A percentile compares a stretch with the other conserved stretches of the same genome.
Conservation (phyloP, 2,113 vertebrate genomes). For the Rhabdornis inornatus region DNA sequence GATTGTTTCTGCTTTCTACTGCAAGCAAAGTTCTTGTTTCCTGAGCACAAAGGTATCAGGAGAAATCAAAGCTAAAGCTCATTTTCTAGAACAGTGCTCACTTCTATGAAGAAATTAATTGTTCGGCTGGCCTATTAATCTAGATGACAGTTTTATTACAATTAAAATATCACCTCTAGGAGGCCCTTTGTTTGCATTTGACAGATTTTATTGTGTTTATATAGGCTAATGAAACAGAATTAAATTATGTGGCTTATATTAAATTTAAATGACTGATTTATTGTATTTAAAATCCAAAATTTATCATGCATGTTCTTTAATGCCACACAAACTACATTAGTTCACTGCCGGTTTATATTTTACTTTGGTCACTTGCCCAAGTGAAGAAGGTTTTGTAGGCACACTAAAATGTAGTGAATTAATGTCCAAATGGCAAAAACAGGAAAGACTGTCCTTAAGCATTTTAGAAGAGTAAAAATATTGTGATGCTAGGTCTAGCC, state of each 20-base stretch:
- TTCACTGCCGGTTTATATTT: slow-evolving; percentile 46
- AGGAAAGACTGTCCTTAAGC: neutral
- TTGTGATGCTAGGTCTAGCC: neutral
- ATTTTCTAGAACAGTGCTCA: slow-evolving; percentile 46
- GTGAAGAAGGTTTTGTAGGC: slow-evolving; percentile 9
- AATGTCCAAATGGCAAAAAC: neutral
- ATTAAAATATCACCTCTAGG: slow-evolving; percentile 72
- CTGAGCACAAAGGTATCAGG: neutral
- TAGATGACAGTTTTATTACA: slow-evolving; percentile 75
- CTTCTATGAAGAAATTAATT: slow-evolving; percentile 54
- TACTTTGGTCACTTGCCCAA: slow-evolving; percentile 19
- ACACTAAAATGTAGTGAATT: neutral
- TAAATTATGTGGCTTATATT: slow-evolving; percentile 64
- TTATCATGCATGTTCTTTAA: slow-evolving; percentile 42
- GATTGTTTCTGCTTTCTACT: neutral
- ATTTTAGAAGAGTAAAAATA: neutral
- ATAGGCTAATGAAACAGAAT: slow-evolving; percentile 69
- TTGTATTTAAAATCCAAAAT: slow-evolving; percentile 51
- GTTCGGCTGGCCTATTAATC: slow-evolving; percentile 68
- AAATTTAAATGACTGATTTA: slow-evolving; percentile 68
- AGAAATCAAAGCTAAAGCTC: slow-evolving; percentile 42
- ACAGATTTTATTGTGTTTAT: slow-evolving; percentile 70
- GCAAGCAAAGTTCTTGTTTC: neutral
- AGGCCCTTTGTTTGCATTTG: slow-evolving; percentile 59
- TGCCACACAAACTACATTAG: slow-evolving; percentile 52